Evolutionary conservation across 2,113 vertebrate genomes (phyloP).

Genomic region (Pelvicachromis taeniatus): DNA sequence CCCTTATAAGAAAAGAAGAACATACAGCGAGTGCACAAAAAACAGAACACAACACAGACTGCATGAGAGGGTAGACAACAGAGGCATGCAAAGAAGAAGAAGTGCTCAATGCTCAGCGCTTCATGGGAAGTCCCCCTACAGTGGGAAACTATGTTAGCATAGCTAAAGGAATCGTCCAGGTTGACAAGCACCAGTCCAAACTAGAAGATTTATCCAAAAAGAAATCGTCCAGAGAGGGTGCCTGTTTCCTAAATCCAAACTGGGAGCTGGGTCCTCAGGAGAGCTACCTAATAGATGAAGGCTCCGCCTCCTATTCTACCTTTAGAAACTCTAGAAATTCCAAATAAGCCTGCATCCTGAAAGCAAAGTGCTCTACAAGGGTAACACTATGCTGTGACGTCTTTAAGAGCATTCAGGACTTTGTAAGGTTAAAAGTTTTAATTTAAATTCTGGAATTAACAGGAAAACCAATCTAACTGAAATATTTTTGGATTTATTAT

Average conservation of each 20-base stretch:
- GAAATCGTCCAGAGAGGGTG: background rate
- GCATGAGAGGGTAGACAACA: background rate
- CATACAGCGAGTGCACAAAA: background rate
- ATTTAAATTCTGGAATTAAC: background rate
- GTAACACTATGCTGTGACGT: background rate
- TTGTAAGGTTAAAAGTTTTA: background rate
- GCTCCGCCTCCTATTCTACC: background rate
- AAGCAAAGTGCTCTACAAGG: background rate
- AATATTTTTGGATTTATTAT: background rate
- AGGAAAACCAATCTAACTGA: background rate
- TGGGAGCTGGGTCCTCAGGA: rapidly evolving
- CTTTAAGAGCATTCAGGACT: background rate
- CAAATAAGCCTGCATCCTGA: background rate
- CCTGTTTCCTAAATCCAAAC: background rate
- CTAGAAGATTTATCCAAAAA: background rate
- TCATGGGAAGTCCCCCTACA: background rate
- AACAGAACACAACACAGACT: background rate
- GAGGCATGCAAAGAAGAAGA: background rate
- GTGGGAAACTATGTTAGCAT: background rate
- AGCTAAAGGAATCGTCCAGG: rapidly evolving
- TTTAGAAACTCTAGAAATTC: background rate
- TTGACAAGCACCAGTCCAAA: background rate
- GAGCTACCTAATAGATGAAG: background rate
- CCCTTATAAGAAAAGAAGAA: background rate
- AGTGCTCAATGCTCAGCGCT: background rate